A percentile compares a stretch with the other conserved stretches of the same genome.
These are phyloP conservation scores for Eupithecia inturbata DNA, from an alignment of 2,888 invertebrate species.

Conservation along the genomic window DNA sequence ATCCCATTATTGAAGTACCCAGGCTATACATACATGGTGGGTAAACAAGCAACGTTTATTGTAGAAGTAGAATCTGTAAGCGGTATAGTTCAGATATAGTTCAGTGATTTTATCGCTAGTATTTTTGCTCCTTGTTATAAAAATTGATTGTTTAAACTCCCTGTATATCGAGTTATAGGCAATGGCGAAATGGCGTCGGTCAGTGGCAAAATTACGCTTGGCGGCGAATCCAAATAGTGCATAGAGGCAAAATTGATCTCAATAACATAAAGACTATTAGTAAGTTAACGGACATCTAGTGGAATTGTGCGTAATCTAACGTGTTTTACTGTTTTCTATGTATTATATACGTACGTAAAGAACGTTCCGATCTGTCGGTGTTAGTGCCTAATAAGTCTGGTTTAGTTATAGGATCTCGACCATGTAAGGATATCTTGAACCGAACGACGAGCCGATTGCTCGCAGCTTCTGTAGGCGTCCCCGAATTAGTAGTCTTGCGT, in stretches of 20 bases:
- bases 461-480: slow-evolving; percentile 46
- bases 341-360: slow-evolving; percentile 68
- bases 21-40: slow-evolving; percentile 10
- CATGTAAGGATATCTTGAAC: slow-evolving; percentile 66
- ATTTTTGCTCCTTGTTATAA: slow-evolving; percentile 10
- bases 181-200: slow-evolving; percentile 48
- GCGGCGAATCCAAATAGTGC: slow-evolving; percentile 67
- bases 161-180: slow-evolving; percentile 20
- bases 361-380: slow-evolving; percentile 70
- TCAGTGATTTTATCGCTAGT: slow-evolving; percentile 20
- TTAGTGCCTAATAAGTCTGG: slow-evolving; percentile 81
- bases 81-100: slow-evolving; percentile 24
- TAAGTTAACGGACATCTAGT: slow-evolving; percentile 76
- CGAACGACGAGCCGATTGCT: slow-evolving; percentile 67
- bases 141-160: slow-evolving; percentile 2
- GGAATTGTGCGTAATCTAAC: slow-evolving; percentile 79
- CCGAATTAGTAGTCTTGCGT: slow-evolving; percentile 65
- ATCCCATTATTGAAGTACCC: neutral
- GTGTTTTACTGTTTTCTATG: slow-evolving; percentile 79
- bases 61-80: slow-evolving; percentile 15
- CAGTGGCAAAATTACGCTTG: slow-evolving; percentile 47
- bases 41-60: slow-evolving; percentile 16
- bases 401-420: slow-evolving; percentile 71
- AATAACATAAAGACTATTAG: slow-evolving; percentile 78
- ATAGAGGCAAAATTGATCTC: slow-evolving; percentile 81